These are phyloP conservation scores for Motacilla alba DNA, from an alignment of 2,113 vertebrate genomes.

Conservation along the genomic window DNA sequence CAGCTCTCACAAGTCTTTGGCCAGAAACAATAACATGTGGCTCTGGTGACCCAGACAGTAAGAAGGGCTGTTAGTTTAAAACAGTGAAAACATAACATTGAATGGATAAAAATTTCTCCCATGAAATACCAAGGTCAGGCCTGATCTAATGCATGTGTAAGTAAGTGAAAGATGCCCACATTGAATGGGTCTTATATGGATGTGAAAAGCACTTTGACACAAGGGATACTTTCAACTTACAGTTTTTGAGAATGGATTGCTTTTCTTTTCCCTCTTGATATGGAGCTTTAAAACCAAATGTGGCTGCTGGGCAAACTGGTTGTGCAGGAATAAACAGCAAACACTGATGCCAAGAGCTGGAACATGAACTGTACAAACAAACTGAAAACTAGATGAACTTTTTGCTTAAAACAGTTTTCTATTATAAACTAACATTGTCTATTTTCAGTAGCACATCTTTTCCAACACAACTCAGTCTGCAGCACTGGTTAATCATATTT, in stretches of 20 bases:
- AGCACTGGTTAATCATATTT: background rate
- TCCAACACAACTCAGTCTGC: background rate
- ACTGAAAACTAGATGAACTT: background rate
- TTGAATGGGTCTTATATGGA: background rate
- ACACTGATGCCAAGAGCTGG: background rate
- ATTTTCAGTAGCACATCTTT: background rate
- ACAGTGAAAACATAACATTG: background rate
- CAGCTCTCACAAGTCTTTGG: background rate
- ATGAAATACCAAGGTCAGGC: background rate
- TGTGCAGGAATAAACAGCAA: background rate
- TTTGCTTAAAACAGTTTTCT: background rate
- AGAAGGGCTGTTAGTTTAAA: background rate
- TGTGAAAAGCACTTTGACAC: background rate
- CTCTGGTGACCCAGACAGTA: background rate
- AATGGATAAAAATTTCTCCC: background rate
- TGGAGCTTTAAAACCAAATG: background rate
- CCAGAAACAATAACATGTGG: background rate
- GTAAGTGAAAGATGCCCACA: background rate
- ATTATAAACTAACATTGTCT: background rate
- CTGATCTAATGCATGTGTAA: background rate
- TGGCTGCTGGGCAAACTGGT: background rate
- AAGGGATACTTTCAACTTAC: background rate
- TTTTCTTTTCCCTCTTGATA: background rate
- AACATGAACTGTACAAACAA: background rate
- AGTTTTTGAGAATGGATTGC: background rate